Percentiles rank a stretch among this genome's conserved stretches.
phyloP scores from a whole-genome alignment of 2,113 vertebrate genomes.

The Percina caprodes region DNA sequence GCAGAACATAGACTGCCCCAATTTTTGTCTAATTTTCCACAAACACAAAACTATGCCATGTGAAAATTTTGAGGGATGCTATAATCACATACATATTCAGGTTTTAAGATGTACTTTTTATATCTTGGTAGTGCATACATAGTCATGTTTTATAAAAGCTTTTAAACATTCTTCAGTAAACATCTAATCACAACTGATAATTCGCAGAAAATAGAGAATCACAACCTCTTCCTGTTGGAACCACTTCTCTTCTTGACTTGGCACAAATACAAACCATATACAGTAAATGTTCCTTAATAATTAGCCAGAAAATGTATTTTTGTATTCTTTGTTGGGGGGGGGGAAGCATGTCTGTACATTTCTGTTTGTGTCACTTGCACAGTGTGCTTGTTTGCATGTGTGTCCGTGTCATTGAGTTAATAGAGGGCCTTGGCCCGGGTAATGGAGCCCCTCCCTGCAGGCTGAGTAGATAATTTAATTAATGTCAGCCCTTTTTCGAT shows the following conservation, averaged over 20 bases:
- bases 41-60: not conserved
- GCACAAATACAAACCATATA: not conserved
- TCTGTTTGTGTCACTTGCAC: slow-evolving; percentile 3
- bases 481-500: slow-evolving; percentile 59
- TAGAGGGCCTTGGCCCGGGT: slow-evolving; percentile 75
- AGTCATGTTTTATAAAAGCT: not conserved
- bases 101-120: not conserved
- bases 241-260: not conserved
- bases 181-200: not conserved
- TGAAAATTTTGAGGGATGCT: not conserved
- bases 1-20: not conserved
- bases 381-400: slow-evolving; percentile 18
- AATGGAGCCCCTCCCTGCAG: slow-evolving; percentile 75
- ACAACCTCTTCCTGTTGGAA: not conserved
- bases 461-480: slow-evolving; percentile 76
- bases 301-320: not conserved
- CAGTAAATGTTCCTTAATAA: slow-evolving; percentile 1
- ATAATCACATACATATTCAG: not conserved
- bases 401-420: slow-evolving; percentile 74
- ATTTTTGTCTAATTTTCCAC: not conserved
- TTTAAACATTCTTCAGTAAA: not conserved
- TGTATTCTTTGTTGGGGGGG: not conserved
- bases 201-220: not conserved
- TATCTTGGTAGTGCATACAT: not conserved
- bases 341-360: not conserved